A percentile compares a stretch with the other conserved stretches of the same genome.
phyloP scores from a whole-genome alignment of 1,140 invertebrate genomes.

The Halictus rubicundus region DNA sequence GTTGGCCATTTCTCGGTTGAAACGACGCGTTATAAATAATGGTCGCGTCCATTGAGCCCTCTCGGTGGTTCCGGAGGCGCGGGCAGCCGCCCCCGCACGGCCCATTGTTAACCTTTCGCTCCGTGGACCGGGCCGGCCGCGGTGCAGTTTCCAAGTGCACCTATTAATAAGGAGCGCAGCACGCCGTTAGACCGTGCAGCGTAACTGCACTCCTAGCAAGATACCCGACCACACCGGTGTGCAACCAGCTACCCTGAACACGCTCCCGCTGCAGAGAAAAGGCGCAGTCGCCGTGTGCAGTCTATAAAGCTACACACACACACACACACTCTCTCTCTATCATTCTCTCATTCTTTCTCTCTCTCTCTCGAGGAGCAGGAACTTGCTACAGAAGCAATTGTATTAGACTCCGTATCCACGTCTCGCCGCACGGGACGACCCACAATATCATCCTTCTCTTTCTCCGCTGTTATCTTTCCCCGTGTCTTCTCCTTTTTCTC shows the following conservation, averaged over 20 bases:
- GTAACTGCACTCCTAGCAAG: slow-evolving; percentile 34
- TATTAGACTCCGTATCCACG: slow-evolving; percentile 55
- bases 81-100: neutral
- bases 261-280: slow-evolving; percentile 13
- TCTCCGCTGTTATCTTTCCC: too few relatives aligned
- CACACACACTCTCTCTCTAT: too few relatives aligned
- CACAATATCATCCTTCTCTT: neutral
- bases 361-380: slow-evolving; percentile 20
- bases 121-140: slow-evolving; percentile 27
- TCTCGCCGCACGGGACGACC: slow-evolving; percentile 8
- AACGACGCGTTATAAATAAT: slow-evolving; percentile 48
- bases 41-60: slow-evolving; percentile 38
- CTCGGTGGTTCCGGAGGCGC: slow-evolving; percentile 8
- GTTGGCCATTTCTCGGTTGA: slow-evolving; percentile 1
- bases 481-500: neutral
- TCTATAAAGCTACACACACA: slow-evolving; percentile 25
- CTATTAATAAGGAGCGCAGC: slow-evolving; percentile 61
- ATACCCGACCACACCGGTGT: slow-evolving; percentile 13
- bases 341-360: too few relatives aligned
- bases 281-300: neutral
- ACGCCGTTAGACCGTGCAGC: slow-evolving; percentile 48
- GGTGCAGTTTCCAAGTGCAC: slow-evolving; percentile 57
- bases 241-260: too few relatives aligned
- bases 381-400: slow-evolving; percentile 62
- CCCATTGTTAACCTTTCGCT: slow-evolving; percentile 54